phyloP scores from a whole-genome alignment of 2,888 invertebrate genomes.

The Bellardia pandia region DNA sequence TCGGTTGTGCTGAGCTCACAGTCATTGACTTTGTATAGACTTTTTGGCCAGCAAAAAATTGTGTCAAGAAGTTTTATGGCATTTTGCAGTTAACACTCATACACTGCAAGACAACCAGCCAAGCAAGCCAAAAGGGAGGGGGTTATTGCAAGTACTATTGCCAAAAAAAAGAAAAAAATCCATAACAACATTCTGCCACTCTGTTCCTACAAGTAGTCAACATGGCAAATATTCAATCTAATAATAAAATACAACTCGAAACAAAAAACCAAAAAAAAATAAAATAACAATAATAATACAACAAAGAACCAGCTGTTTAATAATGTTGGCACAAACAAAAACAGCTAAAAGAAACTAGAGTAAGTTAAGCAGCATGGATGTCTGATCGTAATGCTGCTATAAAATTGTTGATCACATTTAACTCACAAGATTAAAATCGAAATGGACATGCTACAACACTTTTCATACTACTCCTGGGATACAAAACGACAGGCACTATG shows the following conservation, averaged over 20 bases:
- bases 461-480: slow-evolving; percentile 29
- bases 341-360: slow-evolving; percentile 42
- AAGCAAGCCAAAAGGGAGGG: slow-evolving; percentile 6
- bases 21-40: slow-evolving; percentile 42
- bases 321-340: neutral
- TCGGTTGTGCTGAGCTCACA: slow-evolving; percentile 17
- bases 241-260: slow-evolving; percentile 45
- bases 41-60: slow-evolving; percentile 62
- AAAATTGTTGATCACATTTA: slow-evolving; percentile 74
- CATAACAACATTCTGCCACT: slow-evolving; percentile 44
- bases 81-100: slow-evolving; percentile 70
- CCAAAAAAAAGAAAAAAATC: slow-evolving; percentile 58
- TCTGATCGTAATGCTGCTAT: slow-evolving; percentile 52
- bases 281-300: slow-evolving; percentile 29
- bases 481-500: neutral
- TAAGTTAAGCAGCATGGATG: slow-evolving; percentile 24
- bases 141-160: slow-evolving; percentile 36
- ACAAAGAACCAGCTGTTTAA: slow-evolving; percentile 65
- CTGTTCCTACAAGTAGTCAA: slow-evolving; percentile 56
- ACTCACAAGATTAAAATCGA: slow-evolving; percentile 74
- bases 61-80: slow-evolving; percentile 74
- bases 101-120: neutral
- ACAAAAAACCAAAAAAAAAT: neutral
- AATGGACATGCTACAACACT: slow-evolving; percentile 71
- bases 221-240: slow-evolving; percentile 52